Evolutionary conservation across 2,113 vertebrate species (phyloP).

Genomic region (Dromiciops gliroides): DNA sequence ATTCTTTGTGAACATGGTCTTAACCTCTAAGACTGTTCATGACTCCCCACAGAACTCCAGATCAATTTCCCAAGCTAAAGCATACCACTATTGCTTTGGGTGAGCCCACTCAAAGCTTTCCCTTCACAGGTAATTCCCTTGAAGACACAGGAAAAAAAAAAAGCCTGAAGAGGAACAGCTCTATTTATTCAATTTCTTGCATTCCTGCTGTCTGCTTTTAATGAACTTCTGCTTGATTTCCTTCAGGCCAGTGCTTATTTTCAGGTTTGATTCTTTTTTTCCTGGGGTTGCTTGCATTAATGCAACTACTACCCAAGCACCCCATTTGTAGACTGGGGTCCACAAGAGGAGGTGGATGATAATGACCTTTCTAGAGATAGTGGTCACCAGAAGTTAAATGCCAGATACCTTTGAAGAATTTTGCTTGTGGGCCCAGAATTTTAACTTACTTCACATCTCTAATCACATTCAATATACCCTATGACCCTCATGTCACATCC

Average conservation of each 20-base stretch:
- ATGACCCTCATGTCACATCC: not conserved
- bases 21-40: not conserved
- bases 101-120: not conserved
- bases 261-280: not conserved
- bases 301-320: not conserved
- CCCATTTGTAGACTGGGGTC: not conserved
- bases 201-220: not conserved
- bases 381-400: not conserved
- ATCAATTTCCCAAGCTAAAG: not conserved
- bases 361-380: not conserved
- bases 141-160: constrained; percentile 1
- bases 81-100: too few relatives aligned
- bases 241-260: constrained; percentile 2
- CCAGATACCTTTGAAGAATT: not conserved
- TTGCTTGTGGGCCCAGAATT: not conserved
- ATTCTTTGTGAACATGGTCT: not conserved
- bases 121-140: not conserved
- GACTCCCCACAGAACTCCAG: not conserved
- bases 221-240: not conserved
- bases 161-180: not conserved
- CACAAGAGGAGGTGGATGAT: too few relatives aligned
- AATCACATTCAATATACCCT: not conserved
- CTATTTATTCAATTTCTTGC: not conserved
- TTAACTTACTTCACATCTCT: not conserved
- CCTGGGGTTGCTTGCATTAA: not conserved